Evolutionary conservation across 1,140 invertebrate genomes (phyloP), one percentile per base, ranked within the genome.

Genomic region (Trinorchestia longiramus): DNA sequence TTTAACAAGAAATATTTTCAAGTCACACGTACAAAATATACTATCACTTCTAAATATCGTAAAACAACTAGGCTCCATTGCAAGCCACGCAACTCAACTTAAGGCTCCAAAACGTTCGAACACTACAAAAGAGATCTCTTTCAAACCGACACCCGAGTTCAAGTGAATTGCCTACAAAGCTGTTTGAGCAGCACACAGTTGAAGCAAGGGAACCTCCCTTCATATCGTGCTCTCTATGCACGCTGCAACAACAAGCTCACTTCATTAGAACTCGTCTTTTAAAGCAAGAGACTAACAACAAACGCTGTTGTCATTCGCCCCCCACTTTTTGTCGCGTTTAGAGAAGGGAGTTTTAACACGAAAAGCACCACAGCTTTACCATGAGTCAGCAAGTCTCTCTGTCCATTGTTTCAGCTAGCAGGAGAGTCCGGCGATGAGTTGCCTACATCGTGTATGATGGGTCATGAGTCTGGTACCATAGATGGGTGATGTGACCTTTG

Each of bases 251-350:
- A 77, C 62, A 77, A 77, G 62, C 62, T 77, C 62, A 28, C 62
- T 77, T 77, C 62, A 77, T 77, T 77, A 77, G 62, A 77, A 77
- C 62, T 77, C 62, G 62, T 77, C 62, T 36, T 77, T 77, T 77
- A 77, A 77, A 77, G 11, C 62, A 77, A 28, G 62, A 77, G 62
- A 77, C 62, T 77, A 77, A 77, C 62, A 77, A 77, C 62, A 77
- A 77, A 77, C 62, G 62, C 62, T 77, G 62, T 77, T 77, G 62
- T 77, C 62, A 77, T 77, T 77, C 62, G 62, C 62, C 62, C 28
- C n/a, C 62, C 62, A 77, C 62, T 77, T 77, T 77, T 77, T 77
- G 62, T 77, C 62, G 62, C 62, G 62, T 77, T 77, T 77, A 77
- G 28, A 77, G 62, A 77, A 77, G 62, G 62, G 62, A 77, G 62